phyloP scores from a whole-genome alignment of 2,888 invertebrate species.

The Erebia palarica region DNA sequence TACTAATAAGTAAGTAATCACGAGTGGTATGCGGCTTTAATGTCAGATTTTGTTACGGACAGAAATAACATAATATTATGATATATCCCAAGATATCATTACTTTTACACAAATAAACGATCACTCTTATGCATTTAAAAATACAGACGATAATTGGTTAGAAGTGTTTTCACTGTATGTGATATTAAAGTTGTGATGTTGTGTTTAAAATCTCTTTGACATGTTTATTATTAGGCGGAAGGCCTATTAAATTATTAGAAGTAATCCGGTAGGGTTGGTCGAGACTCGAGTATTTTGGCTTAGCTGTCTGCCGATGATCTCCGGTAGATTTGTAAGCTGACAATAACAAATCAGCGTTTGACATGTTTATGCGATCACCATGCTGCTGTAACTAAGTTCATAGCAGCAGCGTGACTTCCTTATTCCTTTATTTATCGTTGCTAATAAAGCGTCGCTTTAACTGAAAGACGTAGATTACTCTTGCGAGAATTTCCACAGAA shows the following conservation, averaged over 20 bases:
- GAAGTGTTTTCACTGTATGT: constrained; percentile 31
- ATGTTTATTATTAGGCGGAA: constrained; percentile 79
- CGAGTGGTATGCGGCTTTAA: constrained; percentile 67
- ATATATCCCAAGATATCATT: constrained; percentile 50
- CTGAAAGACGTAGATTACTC: not conserved
- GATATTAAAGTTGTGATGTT: constrained; percentile 52
- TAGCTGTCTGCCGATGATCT: constrained; percentile 58
- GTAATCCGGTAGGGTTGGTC: constrained; percentile 70
- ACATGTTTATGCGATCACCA: constrained; percentile 57
- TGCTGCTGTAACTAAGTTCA: constrained; percentile 19
- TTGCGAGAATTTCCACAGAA: too few relatives aligned
- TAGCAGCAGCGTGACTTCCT: constrained; percentile 31
- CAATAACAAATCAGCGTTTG: constrained; percentile 61
- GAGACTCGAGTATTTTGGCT: constrained; percentile 71
- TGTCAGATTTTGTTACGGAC: constrained; percentile 74
- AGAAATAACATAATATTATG: constrained; percentile 70
- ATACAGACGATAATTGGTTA: constrained; percentile 47
- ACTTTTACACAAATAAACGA: constrained; percentile 17
- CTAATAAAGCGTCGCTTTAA: not conserved
- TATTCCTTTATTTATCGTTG: constrained; percentile 33
- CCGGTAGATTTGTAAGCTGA: constrained; percentile 54
- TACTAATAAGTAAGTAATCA: constrained; percentile 68
- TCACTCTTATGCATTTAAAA: constrained; percentile 29
- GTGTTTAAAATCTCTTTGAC: constrained; percentile 75
- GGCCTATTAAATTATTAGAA: constrained; percentile 78